Percentiles rank a stretch among this genome's conserved stretches.
phyloP scores from a whole-genome alignment of 1,140 invertebrate species.

The Bombus superbus region DNA sequence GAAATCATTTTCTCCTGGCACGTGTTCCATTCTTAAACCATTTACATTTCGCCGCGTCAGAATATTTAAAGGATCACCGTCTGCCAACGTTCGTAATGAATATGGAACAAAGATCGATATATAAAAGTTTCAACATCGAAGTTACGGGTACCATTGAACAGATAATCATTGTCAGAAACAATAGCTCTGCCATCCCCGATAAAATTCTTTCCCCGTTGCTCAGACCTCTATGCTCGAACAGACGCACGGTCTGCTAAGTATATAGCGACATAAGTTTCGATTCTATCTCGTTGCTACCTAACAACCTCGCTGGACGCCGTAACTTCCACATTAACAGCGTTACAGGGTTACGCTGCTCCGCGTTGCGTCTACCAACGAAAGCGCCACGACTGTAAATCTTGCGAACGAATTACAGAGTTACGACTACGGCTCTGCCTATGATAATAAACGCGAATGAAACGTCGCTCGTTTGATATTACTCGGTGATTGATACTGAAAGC shows the following conservation, averaged over 20 bases:
- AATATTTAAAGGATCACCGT: no score
- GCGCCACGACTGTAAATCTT: neutral
- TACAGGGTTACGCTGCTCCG: neutral
- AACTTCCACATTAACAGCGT: constrained; percentile 13
- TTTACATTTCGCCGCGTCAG: no score
- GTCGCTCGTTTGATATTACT: neutral
- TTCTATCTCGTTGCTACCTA: neutral
- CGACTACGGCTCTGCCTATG: neutral
- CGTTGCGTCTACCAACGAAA: neutral
- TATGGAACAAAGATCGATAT: no score
- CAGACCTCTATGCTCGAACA: neutral
- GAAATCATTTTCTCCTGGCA: no score
- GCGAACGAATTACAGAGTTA: neutral
- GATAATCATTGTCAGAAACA: neutral
- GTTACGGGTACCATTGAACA: neutral
- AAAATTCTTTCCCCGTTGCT: neutral
- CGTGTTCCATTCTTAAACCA: no score
- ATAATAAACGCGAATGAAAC: neutral
- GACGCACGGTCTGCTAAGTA: neutral
- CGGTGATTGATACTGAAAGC: no score
- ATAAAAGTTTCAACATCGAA: no score
- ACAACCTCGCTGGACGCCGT: constrained; percentile 5
- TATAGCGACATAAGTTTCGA: neutral
- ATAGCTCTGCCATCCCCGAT: neutral
- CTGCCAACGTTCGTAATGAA: no score